phyloP scores from a whole-genome alignment of 2,113 vertebrate genomes.

The Corynorhinus townsendii region DNA sequence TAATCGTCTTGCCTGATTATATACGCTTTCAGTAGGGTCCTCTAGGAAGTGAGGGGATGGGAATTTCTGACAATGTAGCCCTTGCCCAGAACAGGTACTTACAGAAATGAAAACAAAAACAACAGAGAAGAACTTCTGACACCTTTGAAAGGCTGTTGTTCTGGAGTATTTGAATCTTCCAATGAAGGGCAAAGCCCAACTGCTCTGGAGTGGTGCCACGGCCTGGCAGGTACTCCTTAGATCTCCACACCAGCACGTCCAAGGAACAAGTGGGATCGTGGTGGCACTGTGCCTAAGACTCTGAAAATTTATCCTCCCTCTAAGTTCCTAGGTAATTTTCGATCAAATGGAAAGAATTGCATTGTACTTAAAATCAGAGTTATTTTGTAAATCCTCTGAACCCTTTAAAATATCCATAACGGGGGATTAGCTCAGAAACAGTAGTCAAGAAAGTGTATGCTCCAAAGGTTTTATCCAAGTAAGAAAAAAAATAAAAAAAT shows the following conservation, averaged over 20 bases:
- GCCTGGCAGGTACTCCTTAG: background rate
- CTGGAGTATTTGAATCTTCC: background rate
- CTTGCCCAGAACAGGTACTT: background rate
- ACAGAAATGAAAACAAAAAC: background rate
- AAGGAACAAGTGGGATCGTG: background rate
- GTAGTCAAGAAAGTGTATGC: conserved; percentile 55
- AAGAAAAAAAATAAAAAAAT: background rate
- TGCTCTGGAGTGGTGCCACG: background rate
- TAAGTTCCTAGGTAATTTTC: background rate
- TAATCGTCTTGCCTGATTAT: background rate
- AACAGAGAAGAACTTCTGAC: background rate
- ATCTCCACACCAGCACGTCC: background rate
- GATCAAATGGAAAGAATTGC: background rate
- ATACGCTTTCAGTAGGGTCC: background rate
- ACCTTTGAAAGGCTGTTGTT: background rate
- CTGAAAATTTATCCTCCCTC: background rate
- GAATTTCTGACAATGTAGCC: background rate
- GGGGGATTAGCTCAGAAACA: conserved; percentile 49
- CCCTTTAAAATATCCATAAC: conserved; percentile 55
- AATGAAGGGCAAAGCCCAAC: background rate
- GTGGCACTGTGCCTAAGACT: background rate
- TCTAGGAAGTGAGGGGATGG: background rate
- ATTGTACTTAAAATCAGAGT: conserved; percentile 3
- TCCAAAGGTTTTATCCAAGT: conserved; percentile 56
- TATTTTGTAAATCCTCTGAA: conserved; percentile 43